Percentiles rank a stretch among this genome's conserved stretches.
Conservation (phyloP, 2,888 invertebrate genomes). For the Opisthograptis luteolata region DNA sequence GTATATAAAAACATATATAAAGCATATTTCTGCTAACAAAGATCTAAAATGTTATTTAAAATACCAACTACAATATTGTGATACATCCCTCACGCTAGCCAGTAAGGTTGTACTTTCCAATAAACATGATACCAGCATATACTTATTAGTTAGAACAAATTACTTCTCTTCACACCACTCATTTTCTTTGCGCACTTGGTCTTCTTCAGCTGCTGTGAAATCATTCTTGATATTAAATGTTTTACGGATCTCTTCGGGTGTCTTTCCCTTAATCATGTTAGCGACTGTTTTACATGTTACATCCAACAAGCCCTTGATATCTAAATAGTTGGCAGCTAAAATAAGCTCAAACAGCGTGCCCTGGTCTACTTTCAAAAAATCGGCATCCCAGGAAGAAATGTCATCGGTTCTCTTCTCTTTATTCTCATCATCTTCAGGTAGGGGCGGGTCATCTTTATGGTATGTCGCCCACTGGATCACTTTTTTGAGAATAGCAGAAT, state of each 20-base stretch:
- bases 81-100: neutral
- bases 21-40: neutral
- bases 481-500: slow-evolving; percentile 97
- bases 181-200: slow-evolving; percentile 98
- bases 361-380: slow-evolving; percentile 99
- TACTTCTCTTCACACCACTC: slow-evolving; percentile 97
- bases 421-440: slow-evolving; percentile 98
- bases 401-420: slow-evolving; percentile 99
- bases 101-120: neutral
- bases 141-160: slow-evolving; percentile 16
- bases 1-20: neutral
- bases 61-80: neutral
- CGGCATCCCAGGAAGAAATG: slow-evolving; percentile 99
- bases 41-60: neutral
- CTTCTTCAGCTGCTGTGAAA: slow-evolving; percentile 97
- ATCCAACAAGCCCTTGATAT: slow-evolving; percentile 97
- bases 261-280: slow-evolving; percentile 99
- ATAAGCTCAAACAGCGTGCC: slow-evolving; percentile 98
- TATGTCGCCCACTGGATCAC: slow-evolving; percentile 97
- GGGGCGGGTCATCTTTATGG: slow-evolving; percentile 97
- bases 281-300: slow-evolving; percentile 99
- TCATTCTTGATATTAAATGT: slow-evolving; percentile 99
- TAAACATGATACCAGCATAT: slow-evolving; percentile 11
- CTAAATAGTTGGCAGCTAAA: slow-evolving; percentile 98
- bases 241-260: slow-evolving; percentile 98